phyloP scores from a whole-genome alignment of 2,888 invertebrate genomes.

The Tachina grossa region DNA sequence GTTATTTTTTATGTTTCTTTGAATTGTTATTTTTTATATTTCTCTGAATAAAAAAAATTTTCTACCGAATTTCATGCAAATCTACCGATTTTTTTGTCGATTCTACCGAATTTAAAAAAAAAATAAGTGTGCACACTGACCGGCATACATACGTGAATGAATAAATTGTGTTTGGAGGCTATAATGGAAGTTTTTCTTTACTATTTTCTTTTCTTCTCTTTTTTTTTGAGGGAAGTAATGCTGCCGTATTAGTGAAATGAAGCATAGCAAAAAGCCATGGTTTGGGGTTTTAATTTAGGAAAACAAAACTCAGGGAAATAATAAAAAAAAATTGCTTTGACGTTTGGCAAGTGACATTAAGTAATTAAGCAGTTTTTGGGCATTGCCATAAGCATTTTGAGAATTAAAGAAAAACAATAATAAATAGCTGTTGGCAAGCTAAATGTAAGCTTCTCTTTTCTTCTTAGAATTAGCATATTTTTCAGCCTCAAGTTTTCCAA shows the following conservation, averaged over 20 bases:
- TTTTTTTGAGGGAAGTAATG: not conserved
- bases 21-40: no score
- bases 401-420: not conserved
- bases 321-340: not conserved
- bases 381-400: not conserved
- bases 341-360: conserved; percentile 27
- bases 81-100: no score
- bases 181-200: not conserved
- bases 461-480: no score
- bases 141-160: conserved; percentile 45
- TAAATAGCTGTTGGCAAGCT: not conserved
- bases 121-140: no score
- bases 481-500: no score
- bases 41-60: no score
- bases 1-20: no score
- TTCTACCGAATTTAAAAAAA: no score
- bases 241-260: not conserved
- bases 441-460: no score
- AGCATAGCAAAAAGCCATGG: not conserved
- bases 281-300: not conserved
- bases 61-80: no score
- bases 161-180: conserved; percentile 12
- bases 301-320: not conserved
- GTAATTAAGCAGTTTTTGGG: not conserved
- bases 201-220: not conserved